These are phyloP conservation scores for Physocephala rufipes DNA, from an alignment of 2,888 invertebrate species.

Conservation along the genomic window DNA sequence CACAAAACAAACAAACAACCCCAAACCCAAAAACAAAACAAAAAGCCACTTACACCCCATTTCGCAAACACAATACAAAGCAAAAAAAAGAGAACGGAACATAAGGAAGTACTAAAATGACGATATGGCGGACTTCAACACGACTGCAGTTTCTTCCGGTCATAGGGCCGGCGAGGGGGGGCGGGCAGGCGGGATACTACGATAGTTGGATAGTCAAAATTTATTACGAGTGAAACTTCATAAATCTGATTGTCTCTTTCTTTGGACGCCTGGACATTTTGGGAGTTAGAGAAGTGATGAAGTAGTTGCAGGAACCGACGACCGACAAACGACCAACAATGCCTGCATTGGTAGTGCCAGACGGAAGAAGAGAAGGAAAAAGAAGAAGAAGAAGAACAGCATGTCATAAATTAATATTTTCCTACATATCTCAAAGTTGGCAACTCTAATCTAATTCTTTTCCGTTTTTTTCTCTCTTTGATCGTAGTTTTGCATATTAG, in stretches of 20 bases:
- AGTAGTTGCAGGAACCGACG: background rate
- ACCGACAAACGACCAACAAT: background rate
- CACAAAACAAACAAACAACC: too few species aligned
- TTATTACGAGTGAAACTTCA: slow-evolving; percentile 43
- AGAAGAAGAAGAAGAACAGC: too few species aligned
- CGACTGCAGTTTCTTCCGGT: slow-evolving; percentile 3
- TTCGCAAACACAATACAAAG: too few species aligned
- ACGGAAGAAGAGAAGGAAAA: slow-evolving; percentile 26
- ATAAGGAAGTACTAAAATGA: background rate
- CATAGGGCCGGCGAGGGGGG: too few species aligned
- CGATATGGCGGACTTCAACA: background rate
- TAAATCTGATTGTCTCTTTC: too few species aligned
- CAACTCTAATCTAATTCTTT: background rate
- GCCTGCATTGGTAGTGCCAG: slow-evolving; percentile 9
- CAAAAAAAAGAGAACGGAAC: too few species aligned
- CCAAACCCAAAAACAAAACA: too few species aligned
- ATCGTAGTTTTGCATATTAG: too few species aligned
- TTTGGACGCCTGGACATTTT: slow-evolving; percentile 25
- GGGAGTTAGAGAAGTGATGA: slow-evolving; percentile 21
- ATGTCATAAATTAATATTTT: slow-evolving; percentile 36
- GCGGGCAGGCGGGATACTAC: slow-evolving; percentile 29
- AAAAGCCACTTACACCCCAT: too few species aligned
- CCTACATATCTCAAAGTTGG: slow-evolving; percentile 7
- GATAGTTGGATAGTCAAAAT: slow-evolving; percentile 40
- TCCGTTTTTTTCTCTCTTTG: background rate